phyloP scores from a whole-genome alignment of 2,113 vertebrate genomes.

The Orycteropus afer region DNA sequence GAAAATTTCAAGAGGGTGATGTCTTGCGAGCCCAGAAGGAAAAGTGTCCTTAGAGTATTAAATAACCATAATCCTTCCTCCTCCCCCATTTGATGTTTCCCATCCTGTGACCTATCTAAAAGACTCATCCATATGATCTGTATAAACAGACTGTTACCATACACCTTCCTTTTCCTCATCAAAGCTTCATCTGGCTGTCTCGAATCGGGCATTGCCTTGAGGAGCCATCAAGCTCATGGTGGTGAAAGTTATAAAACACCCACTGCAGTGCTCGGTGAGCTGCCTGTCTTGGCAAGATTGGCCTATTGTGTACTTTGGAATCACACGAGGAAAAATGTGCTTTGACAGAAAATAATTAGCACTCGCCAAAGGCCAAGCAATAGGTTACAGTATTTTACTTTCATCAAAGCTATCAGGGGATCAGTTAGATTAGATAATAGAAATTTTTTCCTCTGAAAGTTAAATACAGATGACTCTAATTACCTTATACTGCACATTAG shows the following conservation, averaged over 20 bases:
- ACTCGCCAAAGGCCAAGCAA: slow-evolving; percentile 88
- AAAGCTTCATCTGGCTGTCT: slow-evolving; percentile 85
- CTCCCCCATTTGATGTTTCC: slow-evolving; percentile 85
- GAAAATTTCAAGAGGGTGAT: slow-evolving; percentile 81
- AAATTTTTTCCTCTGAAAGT: slow-evolving; percentile 81
- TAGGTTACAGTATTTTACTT: slow-evolving; percentile 89
- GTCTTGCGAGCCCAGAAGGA: slow-evolving; percentile 81
- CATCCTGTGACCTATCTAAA: slow-evolving; percentile 85
- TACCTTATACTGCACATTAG: slow-evolving; percentile 81
- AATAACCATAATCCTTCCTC: slow-evolving; percentile 80
- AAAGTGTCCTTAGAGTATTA: slow-evolving; percentile 85
- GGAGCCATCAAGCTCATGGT: slow-evolving; percentile 83
- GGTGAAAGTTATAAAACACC: slow-evolving; percentile 92
- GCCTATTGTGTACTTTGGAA: slow-evolving; percentile 84
- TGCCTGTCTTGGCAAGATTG: slow-evolving; percentile 78
- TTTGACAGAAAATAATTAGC: slow-evolving; percentile 92
- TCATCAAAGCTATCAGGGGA: slow-evolving; percentile 86
- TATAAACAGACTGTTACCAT: slow-evolving; percentile 89
- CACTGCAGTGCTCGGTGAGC: slow-evolving; percentile 57
- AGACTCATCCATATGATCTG: slow-evolving; percentile 85
- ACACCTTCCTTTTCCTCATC: slow-evolving; percentile 86
- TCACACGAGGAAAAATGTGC: slow-evolving; percentile 84
- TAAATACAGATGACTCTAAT: slow-evolving; percentile 87
- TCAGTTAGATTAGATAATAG: slow-evolving; percentile 89
- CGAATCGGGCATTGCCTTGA: slow-evolving; percentile 82